Evolutionary conservation across 2,113 vertebrate genomes (phyloP).

Genomic region (Urocynchramus pylzowi): DNA sequence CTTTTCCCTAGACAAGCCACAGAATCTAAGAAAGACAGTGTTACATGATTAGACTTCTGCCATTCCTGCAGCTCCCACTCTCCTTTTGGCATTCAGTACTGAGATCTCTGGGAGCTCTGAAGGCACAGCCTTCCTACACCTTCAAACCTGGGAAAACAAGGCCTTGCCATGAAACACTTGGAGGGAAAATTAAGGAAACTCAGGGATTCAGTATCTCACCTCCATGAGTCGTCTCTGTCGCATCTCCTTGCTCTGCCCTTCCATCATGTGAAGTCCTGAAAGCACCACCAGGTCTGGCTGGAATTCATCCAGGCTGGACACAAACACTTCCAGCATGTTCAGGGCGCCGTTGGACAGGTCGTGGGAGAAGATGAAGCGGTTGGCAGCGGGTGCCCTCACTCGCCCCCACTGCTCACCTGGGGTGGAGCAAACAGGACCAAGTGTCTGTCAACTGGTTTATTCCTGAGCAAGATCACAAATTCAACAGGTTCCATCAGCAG

Average conservation of each 20-base stretch:
- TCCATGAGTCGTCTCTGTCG: slow-evolving; percentile 85
- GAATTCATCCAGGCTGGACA: slow-evolving; percentile 92
- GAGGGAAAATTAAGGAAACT: not conserved
- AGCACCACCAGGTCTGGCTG: slow-evolving; percentile 92
- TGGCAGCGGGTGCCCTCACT: slow-evolving; percentile 85
- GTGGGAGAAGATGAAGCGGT: slow-evolving; percentile 98
- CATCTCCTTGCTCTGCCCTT: slow-evolving; percentile 85
- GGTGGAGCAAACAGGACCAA: not conserved
- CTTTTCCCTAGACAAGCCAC: not conserved
- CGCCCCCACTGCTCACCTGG: slow-evolving; percentile 89
- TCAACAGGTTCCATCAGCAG: not conserved
- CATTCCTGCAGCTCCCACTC: not conserved
- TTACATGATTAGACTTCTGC: not conserved
- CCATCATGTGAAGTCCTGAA: slow-evolving; percentile 99
- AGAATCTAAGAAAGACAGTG: not conserved
- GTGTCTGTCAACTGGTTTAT: not conserved
- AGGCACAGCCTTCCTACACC: not conserved
- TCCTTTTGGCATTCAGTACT: not conserved
- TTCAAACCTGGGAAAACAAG: not conserved
- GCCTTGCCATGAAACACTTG: not conserved
- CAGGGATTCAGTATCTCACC: slow-evolving; percentile 62
- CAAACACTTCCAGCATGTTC: slow-evolving; percentile 88
- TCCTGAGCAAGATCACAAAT: not conserved
- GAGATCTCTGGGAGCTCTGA: not conserved
- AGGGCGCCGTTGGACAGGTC: slow-evolving; percentile 92